Conservation (phyloP, 2,113 vertebrate genomes). For the Pyxicephalus adspersus region DNA sequence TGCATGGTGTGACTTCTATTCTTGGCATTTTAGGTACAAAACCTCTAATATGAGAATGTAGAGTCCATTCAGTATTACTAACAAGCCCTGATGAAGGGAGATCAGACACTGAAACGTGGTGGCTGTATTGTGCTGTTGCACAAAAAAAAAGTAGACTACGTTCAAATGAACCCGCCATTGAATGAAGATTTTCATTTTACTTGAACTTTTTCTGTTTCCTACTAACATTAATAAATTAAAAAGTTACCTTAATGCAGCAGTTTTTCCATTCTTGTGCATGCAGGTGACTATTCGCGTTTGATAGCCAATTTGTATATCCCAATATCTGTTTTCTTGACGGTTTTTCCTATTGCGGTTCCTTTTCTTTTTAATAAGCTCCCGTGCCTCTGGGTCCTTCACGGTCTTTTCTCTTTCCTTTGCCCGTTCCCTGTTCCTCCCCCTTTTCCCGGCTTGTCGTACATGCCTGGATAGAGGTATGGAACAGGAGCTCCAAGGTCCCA, state of each 20-base stretch:
- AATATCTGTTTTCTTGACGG: slow-evolving; percentile 89
- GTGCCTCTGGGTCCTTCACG: slow-evolving; percentile 86
- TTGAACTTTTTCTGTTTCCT: too few species aligned
- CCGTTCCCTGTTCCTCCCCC: slow-evolving; percentile 84
- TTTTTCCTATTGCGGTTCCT: slow-evolving; percentile 90
- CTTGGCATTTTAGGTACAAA: too few species aligned
- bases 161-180: too few species aligned
- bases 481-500: slow-evolving; percentile 86
- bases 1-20: too few species aligned
- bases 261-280: slow-evolving; percentile 86
- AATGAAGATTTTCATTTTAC: too few species aligned
- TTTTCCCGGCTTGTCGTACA: slow-evolving; percentile 77
- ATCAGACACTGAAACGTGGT: too few species aligned
- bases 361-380: slow-evolving; percentile 93
- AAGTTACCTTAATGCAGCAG: slow-evolving; percentile 80
- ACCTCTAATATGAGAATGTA: too few species aligned
- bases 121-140: too few species aligned
- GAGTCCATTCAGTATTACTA: too few species aligned
- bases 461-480: slow-evolving; percentile 71
- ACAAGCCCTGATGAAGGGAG: too few species aligned
- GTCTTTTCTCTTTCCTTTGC: slow-evolving; percentile 78
- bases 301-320: slow-evolving; percentile 95
- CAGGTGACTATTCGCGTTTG: slow-evolving; percentile 89
- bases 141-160: too few species aligned
- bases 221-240: neutral